Base-by-base conservation (phyloP, 2,888 invertebrate genomes). In the Brachycybe producta region DNA sequence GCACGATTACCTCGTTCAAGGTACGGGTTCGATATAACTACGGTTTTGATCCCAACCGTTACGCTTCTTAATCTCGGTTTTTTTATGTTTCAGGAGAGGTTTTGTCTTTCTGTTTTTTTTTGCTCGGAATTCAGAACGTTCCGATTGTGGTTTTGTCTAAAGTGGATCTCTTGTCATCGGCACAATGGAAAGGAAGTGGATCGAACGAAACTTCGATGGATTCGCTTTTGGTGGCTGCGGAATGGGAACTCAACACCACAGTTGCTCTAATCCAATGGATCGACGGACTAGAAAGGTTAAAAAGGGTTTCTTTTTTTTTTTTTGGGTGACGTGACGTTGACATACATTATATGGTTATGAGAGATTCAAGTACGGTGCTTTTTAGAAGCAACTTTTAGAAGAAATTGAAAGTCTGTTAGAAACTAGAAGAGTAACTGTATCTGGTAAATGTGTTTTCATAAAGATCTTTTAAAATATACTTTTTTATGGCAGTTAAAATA, bases 201-300 rank as follows among this genome's bases (percentile, higher is more conserved):
- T 40, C 30, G 17, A 35, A 17, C 5, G n/a, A n/a, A n/a, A 34
- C 27, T 5, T 36, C 32, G 8, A 3, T 28, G 21, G 34, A 38
- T 15, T 11, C 17, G 21, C 28, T 32, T 24, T n/a, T 52, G 19
- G 27, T 17, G 2, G 28, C 19, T 7, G 52, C 52, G n/a, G 52
- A 49, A n/a, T 52, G 52, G 52, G 28, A 41, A 27, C 13, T 24
- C 4, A 60, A 62, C 40, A 55, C 58, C 35, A 57, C 61, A 5
- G 62, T 65, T 5, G 66, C 65, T 4, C 58, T 66, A 3, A 66
- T 66, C 26, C 62, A 64, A 51, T 66, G 66, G 66, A 62, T 64
- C 35, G 57, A 60, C 21, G 55, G 54, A 17, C 38, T 58, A 19
- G 55, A 56, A 43, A 56, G 57, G 57, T 55, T 49, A 49, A 28